Percentiles rank a stretch among this genome's conserved stretches.
Conservation (phyloP, 2,888 invertebrate genomes). For the Mechanitis mazaeus region DNA sequence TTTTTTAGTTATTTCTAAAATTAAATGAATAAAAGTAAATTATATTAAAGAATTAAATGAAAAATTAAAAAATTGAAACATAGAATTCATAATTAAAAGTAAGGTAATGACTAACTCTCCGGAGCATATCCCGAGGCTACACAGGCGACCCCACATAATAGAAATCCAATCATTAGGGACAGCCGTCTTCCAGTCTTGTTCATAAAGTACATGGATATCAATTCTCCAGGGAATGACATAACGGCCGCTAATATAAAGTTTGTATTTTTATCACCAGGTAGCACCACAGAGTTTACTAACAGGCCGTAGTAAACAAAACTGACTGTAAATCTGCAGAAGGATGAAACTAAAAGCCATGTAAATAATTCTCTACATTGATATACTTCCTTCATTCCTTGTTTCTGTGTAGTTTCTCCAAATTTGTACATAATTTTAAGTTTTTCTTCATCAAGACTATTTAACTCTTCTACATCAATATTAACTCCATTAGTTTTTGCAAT, state of each 20-base stretch:
- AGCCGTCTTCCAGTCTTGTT: constrained; percentile 55
- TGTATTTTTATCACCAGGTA: constrained; percentile 59
- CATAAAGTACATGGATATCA: constrained; percentile 54
- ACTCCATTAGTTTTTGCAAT: no score
- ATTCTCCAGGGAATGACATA: constrained; percentile 63
- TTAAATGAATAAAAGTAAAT: no score
- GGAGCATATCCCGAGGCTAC: constrained; percentile 27
- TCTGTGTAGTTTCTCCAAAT: no score
- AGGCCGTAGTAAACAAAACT: constrained; percentile 62
- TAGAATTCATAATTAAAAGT: no score
- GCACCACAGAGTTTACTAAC: constrained; percentile 56
- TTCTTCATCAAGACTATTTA: no score
- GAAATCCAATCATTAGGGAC: constrained; percentile 49
- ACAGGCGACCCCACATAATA: constrained; percentile 39
- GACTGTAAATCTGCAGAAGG: constrained; percentile 47
- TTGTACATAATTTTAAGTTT: no score
- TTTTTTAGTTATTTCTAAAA: no score
- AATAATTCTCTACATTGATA: constrained; percentile 50
- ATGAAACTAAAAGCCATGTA: constrained; percentile 44
- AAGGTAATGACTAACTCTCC: neutral
- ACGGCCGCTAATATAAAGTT: constrained; percentile 58
- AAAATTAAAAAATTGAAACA: no score
- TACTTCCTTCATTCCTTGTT: constrained; percentile 21
- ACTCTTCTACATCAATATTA: no score
- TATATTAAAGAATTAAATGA: no score